These are phyloP conservation scores for Drosophila arawakana DNA, from an alignment of 1,140 invertebrate species.

Conservation along the genomic window DNA sequence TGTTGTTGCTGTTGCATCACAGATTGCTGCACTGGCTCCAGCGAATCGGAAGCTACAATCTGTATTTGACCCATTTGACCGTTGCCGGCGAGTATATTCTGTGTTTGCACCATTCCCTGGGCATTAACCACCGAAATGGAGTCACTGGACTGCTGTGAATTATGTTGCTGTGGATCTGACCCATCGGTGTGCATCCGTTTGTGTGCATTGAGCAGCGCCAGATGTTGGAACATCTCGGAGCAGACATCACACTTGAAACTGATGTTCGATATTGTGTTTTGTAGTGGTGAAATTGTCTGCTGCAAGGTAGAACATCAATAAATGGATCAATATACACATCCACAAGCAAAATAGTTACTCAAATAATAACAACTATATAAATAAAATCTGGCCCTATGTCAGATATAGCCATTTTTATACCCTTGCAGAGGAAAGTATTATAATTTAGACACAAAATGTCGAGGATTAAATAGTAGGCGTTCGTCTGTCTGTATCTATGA, in stretches of 20 bases:
- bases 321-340: not conserved
- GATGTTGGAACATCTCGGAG: constrained; percentile 91
- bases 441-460: too few species aligned
- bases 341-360: not conserved
- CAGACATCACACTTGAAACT: constrained; percentile 95
- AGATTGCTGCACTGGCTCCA: constrained; percentile 77
- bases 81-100: constrained; percentile 84
- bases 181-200: constrained; percentile 90
- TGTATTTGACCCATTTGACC: constrained; percentile 85
- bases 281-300: constrained; percentile 28
- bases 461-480: too few species aligned
- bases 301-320: not conserved
- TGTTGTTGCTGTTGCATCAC: constrained; percentile 77
- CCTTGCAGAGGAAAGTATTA: too few species aligned
- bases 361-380: too few species aligned
- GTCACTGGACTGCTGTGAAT: constrained; percentile 59
- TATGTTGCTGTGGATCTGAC: constrained; percentile 71
- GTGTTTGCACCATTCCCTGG: constrained; percentile 85
- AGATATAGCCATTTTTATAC: too few species aligned
- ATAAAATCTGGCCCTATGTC: too few species aligned
- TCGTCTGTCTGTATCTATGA: too few species aligned
- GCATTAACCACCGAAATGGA: constrained; percentile 76
- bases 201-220: constrained; percentile 91
- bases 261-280: constrained; percentile 90
- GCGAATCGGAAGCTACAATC: constrained; percentile 87